Evolutionary conservation across 1,140 invertebrate genomes (phyloP).

Genomic region (Hylaeus anthracinus): DNA sequence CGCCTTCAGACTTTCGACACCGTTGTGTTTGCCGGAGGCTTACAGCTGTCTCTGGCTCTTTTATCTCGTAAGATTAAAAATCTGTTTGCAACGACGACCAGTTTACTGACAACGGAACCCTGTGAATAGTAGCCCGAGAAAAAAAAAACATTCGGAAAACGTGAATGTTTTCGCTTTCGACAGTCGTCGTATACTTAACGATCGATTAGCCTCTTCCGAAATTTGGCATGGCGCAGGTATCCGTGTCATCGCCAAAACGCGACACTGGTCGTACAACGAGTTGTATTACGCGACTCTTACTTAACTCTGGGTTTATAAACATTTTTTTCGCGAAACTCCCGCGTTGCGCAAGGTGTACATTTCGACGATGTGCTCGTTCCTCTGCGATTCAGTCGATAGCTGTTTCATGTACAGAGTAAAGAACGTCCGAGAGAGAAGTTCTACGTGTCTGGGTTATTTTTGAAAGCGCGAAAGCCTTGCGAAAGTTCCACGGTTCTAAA

Average conservation of each 20-base stretch:
- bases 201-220: too few species aligned
- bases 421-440: not conserved
- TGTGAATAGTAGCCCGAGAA: too few species aligned
- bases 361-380: not conserved
- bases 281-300: not conserved
- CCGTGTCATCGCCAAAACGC: not conserved
- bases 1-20: slow-evolving; percentile 1
- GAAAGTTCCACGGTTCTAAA: not conserved
- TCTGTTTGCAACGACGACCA: not conserved
- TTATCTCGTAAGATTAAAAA: not conserved
- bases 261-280: too few species aligned
- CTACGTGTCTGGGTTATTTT: not conserved
- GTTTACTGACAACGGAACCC: not conserved
- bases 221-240: not conserved
- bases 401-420: not conserved
- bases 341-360: not conserved
- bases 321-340: too few species aligned
- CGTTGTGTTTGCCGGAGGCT: not conserved
- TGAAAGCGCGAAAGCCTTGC: not conserved
- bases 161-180: too few species aligned
- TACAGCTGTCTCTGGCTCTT: not conserved
- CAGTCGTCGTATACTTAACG: too few species aligned
- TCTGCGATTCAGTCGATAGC: not conserved
- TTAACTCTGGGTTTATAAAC: not conserved
- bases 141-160: too few species aligned